Evolutionary conservation across 2,888 invertebrate genomes (phyloP).

Genomic region (Megaustenia siamemsis): DNA sequence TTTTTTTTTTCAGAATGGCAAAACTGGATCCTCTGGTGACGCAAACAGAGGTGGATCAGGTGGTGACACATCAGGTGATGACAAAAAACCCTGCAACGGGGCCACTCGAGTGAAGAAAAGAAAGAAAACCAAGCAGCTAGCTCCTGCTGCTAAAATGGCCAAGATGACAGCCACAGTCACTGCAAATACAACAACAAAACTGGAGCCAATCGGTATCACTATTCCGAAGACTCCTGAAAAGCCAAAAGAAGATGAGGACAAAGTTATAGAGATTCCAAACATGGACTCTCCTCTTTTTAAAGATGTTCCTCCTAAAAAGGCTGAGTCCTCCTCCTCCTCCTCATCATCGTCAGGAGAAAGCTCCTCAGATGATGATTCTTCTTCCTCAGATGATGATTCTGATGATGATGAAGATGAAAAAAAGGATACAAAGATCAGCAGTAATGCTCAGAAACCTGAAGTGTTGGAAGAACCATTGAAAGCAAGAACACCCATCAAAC

Average conservation of each 20-base stretch:
- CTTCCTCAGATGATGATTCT: constrained; percentile 51
- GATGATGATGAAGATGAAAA: constrained; percentile 53
- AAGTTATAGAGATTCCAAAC: constrained; percentile 43
- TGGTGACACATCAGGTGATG: constrained; percentile 53
- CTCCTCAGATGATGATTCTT: constrained; percentile 47
- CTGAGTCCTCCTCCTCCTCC: constrained; percentile 40
- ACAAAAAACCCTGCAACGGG: constrained; percentile 48
- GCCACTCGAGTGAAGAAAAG: constrained; percentile 29
- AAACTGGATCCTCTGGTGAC: constrained; percentile 39
- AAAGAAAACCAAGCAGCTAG: constrained; percentile 43
- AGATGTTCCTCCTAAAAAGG: constrained; percentile 53
- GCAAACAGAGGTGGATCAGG: constrained; percentile 46
- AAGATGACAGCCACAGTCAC: constrained; percentile 44
- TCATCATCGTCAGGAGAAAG: constrained; percentile 50
- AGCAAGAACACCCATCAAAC: constrained; percentile 51
- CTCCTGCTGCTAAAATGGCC: constrained; percentile 35
- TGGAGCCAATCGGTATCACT: constrained; percentile 48
- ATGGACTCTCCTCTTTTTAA: constrained; percentile 53
- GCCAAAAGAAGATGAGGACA: constrained; percentile 18
- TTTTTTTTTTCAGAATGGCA: constrained; percentile 49
- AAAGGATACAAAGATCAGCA: constrained; percentile 14
- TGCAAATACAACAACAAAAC: constrained; percentile 8
- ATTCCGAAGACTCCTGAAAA: constrained; percentile 48
- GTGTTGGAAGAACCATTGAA: constrained; percentile 39
- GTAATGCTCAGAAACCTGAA: constrained; percentile 5